Percentiles rank a stretch among this genome's conserved stretches.
These are phyloP conservation scores for Malacoraja senta DNA, from an alignment of 2,797 vertebrate genomes.

Conservation along the genomic window DNA sequence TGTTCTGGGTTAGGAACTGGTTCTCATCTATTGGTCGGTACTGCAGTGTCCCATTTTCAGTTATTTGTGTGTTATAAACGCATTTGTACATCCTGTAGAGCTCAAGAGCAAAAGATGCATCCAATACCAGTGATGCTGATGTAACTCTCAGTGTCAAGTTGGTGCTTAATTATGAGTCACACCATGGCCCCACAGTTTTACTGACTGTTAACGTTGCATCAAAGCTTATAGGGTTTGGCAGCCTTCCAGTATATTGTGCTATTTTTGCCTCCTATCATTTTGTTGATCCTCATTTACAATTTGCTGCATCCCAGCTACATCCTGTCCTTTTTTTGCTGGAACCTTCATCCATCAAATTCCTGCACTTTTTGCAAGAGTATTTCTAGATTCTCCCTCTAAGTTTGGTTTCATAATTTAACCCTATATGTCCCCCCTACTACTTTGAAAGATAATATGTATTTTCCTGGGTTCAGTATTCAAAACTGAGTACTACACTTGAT, in stretches of 20 bases:
- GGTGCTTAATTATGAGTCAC: not conserved
- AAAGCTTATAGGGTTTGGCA: not conserved
- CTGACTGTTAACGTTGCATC: not conserved
- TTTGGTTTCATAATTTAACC: not conserved
- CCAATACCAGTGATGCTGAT: not conserved
- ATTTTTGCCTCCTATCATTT: not conserved
- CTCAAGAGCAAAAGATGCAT: not conserved
- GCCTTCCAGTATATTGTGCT: not conserved
- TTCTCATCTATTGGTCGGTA: not conserved
- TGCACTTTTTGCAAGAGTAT: not conserved
- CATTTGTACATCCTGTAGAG: not conserved
- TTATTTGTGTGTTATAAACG: not conserved
- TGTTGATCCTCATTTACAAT: not conserved
- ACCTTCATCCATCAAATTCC: not conserved
- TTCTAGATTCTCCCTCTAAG: not conserved
- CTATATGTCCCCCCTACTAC: not conserved
- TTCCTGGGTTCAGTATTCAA: not conserved
- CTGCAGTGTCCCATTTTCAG: not conserved
- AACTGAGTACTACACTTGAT: not conserved
- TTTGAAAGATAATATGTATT: not conserved
- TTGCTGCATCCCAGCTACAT: not conserved
- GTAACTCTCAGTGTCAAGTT: not conserved
- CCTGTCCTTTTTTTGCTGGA: not conserved
- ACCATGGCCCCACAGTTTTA: not conserved
- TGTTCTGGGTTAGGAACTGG: slow-evolving; percentile 3